Evolutionary conservation across 2,888 invertebrate species (phyloP).

Genomic region (Nephrotoma appendiculata): DNA sequence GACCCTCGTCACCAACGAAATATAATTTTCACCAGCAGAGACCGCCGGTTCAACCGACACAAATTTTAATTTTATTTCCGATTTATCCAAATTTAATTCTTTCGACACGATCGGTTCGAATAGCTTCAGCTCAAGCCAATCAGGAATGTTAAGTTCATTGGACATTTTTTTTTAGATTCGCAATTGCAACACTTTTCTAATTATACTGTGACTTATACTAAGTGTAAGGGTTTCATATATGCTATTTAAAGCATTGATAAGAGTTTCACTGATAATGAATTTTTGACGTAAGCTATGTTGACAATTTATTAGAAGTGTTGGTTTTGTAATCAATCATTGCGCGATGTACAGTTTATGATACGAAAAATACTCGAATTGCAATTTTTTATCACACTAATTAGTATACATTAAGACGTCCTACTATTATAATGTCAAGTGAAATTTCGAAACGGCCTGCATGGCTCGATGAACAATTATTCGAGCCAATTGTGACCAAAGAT

Average conservation of each 20-base stretch:
- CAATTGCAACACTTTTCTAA: not conserved
- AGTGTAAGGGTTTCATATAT: not conserved
- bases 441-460: not conserved
- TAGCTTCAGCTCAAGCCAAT: not conserved
- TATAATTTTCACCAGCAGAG: not conserved
- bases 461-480: not conserved
- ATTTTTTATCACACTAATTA: no score
- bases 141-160: not conserved
- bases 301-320: not conserved
- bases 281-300: no score
- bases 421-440: not conserved
- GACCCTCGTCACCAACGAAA: not conserved
- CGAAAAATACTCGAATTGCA: no score
- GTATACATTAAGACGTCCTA: no score
- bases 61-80: not conserved
- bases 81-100: not conserved
- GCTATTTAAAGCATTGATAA: no score
- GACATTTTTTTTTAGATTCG: not conserved
- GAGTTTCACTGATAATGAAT: no score
- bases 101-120: not conserved
- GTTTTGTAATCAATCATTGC: no score
- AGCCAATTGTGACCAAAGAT: not conserved
- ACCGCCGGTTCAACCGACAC: not conserved
- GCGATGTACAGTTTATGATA: no score
- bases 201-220: not conserved